Evolutionary conservation across 2,113 vertebrate genomes (phyloP).

Genomic region (Otolemur garnettii): DNA sequence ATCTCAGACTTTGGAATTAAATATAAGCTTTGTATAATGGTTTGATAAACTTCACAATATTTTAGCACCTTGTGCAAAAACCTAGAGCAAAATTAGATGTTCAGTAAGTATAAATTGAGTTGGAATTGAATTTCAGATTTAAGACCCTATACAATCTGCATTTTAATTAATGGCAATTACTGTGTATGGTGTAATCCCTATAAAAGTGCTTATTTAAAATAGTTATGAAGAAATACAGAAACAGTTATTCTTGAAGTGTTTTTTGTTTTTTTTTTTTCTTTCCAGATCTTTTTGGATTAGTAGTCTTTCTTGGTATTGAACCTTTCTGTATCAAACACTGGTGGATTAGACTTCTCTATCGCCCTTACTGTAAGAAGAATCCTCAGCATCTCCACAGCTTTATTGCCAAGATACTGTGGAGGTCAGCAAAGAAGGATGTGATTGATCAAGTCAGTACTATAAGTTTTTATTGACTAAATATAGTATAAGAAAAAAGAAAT

Average conservation of each 20-base stretch:
- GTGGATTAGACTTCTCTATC: slow-evolving; percentile 98
- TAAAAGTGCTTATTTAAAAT: neutral
- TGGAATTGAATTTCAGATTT: neutral
- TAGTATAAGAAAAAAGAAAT: neutral
- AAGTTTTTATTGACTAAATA: neutral
- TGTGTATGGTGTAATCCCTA: neutral
- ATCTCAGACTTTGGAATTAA: slow-evolving; percentile 30
- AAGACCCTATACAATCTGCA: neutral
- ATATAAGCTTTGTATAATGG: neutral
- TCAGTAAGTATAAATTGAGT: neutral
- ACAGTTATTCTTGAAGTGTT: neutral
- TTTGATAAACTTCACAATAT: neutral
- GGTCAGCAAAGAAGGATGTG: slow-evolving; percentile 98
- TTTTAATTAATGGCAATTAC: slow-evolving; percentile 20
- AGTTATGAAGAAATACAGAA: neutral
- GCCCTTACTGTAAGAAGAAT: slow-evolving; percentile 95
- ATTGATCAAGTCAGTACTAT: slow-evolving; percentile 94
- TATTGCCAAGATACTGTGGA: slow-evolving; percentile 95
- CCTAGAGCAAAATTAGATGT: neutral
- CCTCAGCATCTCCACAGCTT: slow-evolving; percentile 93
- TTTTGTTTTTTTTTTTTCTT: slow-evolving; percentile 63
- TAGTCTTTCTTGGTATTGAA: slow-evolving; percentile 97
- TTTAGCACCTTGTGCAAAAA: neutral
- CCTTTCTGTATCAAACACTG: slow-evolving; percentile 98
- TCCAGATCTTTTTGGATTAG: slow-evolving; percentile 96